These are phyloP conservation scores for Calameuta filiformis DNA, from an alignment of 2,888 invertebrate genomes.

Conservation along the genomic window DNA sequence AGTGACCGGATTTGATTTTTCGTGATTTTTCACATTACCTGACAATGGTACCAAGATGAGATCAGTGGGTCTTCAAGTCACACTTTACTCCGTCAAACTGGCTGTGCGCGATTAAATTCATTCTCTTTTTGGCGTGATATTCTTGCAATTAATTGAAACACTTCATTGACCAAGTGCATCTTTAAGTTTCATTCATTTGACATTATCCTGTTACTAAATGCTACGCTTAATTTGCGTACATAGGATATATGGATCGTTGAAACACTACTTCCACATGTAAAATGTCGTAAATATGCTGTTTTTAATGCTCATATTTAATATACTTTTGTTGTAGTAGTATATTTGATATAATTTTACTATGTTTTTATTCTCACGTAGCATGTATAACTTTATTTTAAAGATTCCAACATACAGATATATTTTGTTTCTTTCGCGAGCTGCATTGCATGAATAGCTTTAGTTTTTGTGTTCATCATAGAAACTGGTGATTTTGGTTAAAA, in stretches of 20 bases:
- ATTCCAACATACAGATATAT: neutral
- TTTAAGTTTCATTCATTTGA: neutral
- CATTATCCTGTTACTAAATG: neutral
- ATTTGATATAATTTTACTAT: neutral
- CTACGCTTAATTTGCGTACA: neutral
- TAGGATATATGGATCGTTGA: constrained; percentile 4
- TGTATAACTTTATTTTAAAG: neutral
- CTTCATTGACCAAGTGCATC: neutral
- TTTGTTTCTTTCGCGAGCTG: neutral
- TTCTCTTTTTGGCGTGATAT: constrained; percentile 11
- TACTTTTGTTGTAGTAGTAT: constrained; percentile 50
- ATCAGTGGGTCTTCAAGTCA: neutral
- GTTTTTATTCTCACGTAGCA: neutral
- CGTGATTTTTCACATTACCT: neutral
- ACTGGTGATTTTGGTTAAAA: neutral
- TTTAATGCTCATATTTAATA: constrained; percentile 43
- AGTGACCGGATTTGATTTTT: neutral
- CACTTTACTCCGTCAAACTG: constrained; percentile 13
- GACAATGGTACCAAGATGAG: neutral
- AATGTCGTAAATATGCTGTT: constrained; percentile 50
- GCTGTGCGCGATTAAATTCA: constrained; percentile 16
- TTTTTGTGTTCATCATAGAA: neutral
- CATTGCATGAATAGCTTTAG: neutral
- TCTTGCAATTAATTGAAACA: neutral
- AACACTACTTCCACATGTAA: constrained; percentile 17